Conservation (phyloP, 2,797 vertebrate species). For the Tragopan temminckii region DNA sequence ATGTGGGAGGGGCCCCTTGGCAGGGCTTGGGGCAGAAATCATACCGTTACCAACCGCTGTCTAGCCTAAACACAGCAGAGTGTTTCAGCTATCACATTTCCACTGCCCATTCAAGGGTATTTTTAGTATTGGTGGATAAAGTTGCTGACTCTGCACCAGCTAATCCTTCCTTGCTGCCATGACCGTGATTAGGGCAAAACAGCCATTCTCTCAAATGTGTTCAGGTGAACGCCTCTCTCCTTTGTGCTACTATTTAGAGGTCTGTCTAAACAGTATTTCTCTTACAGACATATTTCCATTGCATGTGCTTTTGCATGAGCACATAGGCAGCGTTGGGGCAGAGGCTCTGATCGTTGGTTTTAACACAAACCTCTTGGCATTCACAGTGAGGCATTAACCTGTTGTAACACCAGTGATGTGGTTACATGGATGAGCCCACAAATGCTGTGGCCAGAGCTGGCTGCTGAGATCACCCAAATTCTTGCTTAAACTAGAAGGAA, state of each 20-base stretch:
- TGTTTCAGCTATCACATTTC: conserved; percentile 34
- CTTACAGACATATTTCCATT: not conserved
- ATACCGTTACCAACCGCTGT: conserved; percentile 50
- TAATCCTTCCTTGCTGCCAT: not conserved
- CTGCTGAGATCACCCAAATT: not conserved
- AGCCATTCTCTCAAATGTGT: not conserved
- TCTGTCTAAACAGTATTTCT: not conserved
- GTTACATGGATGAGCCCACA: not conserved
- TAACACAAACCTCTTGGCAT: not conserved
- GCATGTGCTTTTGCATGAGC: accelerated
- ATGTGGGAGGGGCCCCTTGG: conserved; percentile 18
- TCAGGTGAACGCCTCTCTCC: not conserved
- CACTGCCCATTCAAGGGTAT: not conserved
- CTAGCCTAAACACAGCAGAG: conserved; percentile 16
- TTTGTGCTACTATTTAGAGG: not conserved
- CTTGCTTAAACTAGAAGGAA: not conserved
- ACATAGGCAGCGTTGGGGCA: accelerated
- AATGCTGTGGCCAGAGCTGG: not conserved
- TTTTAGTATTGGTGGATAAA: conserved; percentile 58
- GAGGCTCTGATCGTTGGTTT: not conserved
- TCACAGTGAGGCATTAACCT: not conserved
- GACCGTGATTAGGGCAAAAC: not conserved
- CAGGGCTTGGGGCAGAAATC: not conserved
- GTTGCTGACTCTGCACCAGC: conserved; percentile 41
- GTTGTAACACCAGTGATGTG: not conserved